Evolutionary conservation across 2,888 invertebrate species (phyloP).

Genomic region (Idaea straminata): DNA sequence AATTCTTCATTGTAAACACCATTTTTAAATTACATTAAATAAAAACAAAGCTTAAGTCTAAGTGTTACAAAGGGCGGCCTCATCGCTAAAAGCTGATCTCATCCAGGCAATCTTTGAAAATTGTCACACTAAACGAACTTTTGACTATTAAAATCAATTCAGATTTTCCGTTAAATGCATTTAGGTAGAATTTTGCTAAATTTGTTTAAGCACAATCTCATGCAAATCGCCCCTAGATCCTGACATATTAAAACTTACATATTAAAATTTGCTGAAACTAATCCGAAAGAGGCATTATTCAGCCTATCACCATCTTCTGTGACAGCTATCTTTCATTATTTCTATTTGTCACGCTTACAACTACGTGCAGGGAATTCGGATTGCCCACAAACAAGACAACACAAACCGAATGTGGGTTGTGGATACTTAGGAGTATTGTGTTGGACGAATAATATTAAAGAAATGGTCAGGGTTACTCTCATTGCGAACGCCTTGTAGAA

Average conservation of each 20-base stretch:
- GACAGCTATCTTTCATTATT: neutral
- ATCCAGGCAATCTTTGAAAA: no score
- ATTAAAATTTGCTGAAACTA: neutral
- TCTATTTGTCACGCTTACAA: conserved; percentile 1
- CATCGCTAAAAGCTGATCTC: no score
- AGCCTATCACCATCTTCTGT: neutral
- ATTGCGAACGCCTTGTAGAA: neutral
- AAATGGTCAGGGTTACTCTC: neutral
- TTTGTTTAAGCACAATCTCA: no score
- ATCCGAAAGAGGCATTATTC: neutral
- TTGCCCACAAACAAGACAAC: neutral
- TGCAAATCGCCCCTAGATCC: no score
- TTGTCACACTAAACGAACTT: no score
- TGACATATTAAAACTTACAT: neutral
- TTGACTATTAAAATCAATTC: no score
- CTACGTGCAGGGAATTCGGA: neutral
- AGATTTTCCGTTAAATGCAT: no score
- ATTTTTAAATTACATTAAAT: no score
- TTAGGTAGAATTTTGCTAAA: no score
- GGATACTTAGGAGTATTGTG: neutral
- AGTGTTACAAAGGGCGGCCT: no score
- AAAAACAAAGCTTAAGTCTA: no score
- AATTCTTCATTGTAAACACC: no score
- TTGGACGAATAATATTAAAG: neutral
- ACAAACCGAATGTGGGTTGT: neutral